Evolutionary conservation across 2,797 vertebrate genomes (phyloP).

Genomic region (Aplochiton taeniatus): DNA sequence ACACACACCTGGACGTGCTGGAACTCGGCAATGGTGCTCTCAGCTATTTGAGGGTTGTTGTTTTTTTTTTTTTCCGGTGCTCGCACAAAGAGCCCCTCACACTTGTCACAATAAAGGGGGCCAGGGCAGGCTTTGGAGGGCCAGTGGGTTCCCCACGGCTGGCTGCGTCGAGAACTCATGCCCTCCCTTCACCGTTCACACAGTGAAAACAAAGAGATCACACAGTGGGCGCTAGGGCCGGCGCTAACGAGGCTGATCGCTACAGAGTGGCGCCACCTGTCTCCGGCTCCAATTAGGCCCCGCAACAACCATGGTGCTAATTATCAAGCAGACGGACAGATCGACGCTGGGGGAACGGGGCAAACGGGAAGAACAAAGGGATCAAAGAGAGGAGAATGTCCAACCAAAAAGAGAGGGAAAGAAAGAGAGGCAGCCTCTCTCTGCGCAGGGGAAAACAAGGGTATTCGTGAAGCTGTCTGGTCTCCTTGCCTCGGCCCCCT

Average conservation of each 20-base stretch:
- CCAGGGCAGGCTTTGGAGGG: conserved; percentile 31
- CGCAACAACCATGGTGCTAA: conserved; percentile 76
- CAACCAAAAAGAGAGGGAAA: background rate
- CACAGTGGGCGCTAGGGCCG: conserved; percentile 71
- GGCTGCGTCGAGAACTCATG: conserved; percentile 82
- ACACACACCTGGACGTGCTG: background rate
- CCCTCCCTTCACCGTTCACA: conserved; percentile 76
- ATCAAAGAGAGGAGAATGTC: conserved; percentile 27
- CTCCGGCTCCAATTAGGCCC: conserved; percentile 83
- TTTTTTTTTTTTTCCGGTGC: background rate
- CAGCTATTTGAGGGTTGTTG: conserved; percentile 14
- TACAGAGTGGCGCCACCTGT: conserved; percentile 83
- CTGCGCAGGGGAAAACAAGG: background rate
- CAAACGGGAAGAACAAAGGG: conserved; percentile 36
- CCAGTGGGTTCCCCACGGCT: conserved; percentile 54
- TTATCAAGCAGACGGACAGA: conserved; percentile 60
- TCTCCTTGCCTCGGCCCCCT: too few species aligned
- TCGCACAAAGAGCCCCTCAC: conserved; percentile 28
- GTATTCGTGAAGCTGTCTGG: too few species aligned
- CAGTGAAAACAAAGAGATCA: conserved; percentile 86
- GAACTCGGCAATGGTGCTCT: background rate
- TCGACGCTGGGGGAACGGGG: conserved; percentile 33
- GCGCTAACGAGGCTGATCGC: conserved; percentile 86
- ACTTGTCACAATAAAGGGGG: conserved; percentile 49
- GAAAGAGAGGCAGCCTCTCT: background rate